Evolutionary conservation across 2,888 invertebrate genomes (phyloP), one percentile per base, ranked within the genome.

Genomic region (Platerodrilus igneus): DNA sequence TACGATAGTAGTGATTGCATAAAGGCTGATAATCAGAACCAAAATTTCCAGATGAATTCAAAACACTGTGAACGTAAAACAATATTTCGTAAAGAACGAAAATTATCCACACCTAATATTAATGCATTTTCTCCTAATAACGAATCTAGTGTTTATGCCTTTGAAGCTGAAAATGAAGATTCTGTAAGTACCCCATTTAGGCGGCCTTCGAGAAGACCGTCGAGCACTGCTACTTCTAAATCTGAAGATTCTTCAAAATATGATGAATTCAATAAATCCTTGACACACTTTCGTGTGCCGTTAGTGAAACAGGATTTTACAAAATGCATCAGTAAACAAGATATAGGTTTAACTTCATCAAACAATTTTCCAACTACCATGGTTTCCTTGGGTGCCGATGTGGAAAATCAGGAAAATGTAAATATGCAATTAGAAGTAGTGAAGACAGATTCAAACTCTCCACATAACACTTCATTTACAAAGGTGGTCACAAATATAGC

Each of bases 61-160:
- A 41, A 28, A 11, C 27, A 16, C 65, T 60, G 49, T 25, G 74
- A 73, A 48, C 63, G 75, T 6, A 73, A 75, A 50, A 66, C 74
- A 16, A 79, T 79, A 37, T 73, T 79, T 34, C 74, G 77, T 27
- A 79, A 76, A 48, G 69, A 74, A 45, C 69, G 73, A 29, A 69
- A 64, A 37, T 60, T 59, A 16, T 45, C 60, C 3, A 57, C 64
- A 14, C 71, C 71, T 1, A 75, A 70, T 52, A 66, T 72, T 3
- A 76, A 69, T 53, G 81, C 81, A 0, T 81, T 81, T 62, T 80
- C 79, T 0, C 78, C 77, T 1, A 79, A 79, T 49, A 81, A 81
- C 55, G 81, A 82, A 58, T 78, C 79, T 42, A 81, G 81, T 41
- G 77, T 83, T 9, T 83, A 83, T 55, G 83, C 83, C 2, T 83